phyloP scores from a whole-genome alignment of 2,113 vertebrate species.

The Ochotona curzoniae region DNA sequence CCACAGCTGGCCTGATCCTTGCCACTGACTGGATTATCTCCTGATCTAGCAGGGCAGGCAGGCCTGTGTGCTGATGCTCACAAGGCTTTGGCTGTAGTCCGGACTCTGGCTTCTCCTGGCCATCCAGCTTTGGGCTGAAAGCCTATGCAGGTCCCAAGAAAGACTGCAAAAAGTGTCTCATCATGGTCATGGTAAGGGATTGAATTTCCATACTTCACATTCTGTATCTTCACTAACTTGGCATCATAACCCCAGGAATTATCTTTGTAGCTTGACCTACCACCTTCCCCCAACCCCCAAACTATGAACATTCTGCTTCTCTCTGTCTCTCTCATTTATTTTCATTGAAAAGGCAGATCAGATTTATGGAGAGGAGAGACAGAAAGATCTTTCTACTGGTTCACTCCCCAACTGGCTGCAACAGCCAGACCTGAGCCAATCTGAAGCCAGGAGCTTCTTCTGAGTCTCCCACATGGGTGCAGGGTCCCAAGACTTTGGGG shows the following conservation, averaged over 20 bases:
- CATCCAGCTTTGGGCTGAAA: background rate
- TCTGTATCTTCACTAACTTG: slow-evolving; percentile 19
- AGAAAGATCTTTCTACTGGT: too few relatives aligned
- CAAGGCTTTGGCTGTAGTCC: background rate
- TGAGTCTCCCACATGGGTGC: too few relatives aligned
- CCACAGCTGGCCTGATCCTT: background rate
- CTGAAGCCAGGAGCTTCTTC: too few relatives aligned
- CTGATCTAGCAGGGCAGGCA: background rate
- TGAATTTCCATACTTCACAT: slow-evolving; percentile 23
- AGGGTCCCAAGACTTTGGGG: too few relatives aligned
- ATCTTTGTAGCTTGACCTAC: background rate
- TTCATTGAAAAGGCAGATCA: too few relatives aligned
- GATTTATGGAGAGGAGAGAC: background rate
- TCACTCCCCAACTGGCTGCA: too few relatives aligned
- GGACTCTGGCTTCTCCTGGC: background rate
- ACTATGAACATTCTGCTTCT: background rate
- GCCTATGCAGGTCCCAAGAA: slow-evolving; percentile 36
- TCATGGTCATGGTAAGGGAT: background rate
- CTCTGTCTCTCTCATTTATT: background rate
- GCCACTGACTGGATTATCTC: slow-evolving; percentile 40
- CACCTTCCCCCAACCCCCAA: background rate
- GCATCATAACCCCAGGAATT: slow-evolving; percentile 4
- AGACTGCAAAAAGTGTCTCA: slow-evolving; percentile 10
- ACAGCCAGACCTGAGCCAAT: too few relatives aligned
- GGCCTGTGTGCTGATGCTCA: background rate